Base-by-base conservation (phyloP, 2,888 invertebrate genomes). In the Tachina fera region DNA sequence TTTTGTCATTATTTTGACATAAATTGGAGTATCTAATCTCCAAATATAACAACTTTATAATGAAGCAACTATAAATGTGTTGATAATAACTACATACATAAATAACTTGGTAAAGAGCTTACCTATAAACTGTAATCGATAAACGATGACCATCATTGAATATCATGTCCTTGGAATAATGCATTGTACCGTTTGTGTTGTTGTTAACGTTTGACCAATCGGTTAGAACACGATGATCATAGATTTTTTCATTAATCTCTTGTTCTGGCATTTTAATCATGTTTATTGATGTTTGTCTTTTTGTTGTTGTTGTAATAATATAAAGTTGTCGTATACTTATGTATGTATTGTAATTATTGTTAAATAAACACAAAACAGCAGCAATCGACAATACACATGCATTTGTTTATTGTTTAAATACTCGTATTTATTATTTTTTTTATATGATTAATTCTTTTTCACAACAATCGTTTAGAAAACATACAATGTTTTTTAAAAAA, bases 101-200 rank as follows among this genome's bases (percentile, higher is more conserved):
- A 47, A 22, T 47, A 9, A 16, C 10, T 11, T 43, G 11, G 9
- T n/a, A 9, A 60, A 61, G 1, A 45, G 88, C 90, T 90, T 82
- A 93, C 93, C 93, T 93, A 87, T 98, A 98, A 84, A 96, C 96
- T 41, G 95, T 94, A 88, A 98, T 97, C 16, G 97, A 96, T 72
- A 98, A 94, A 90, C 96, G 93, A 91, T 97, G 97, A 0, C 97
- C 97, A 87, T 96, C 96, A 91, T 97, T 97, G 92, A 98, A 98
- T 49, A 94, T 93, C 97, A 98, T 97, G 89, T 97, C 96, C 89
- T 92, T 91, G n/a, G 93, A 91, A 53, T 91, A 88, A 72, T 92
- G 91, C 88, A 90, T 90, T 61, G 91, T 92, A 10, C 91, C 92
- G 84, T 90, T 91, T 45, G 90, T 90, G 53, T 90, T 90, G 80